Evolutionary conservation across 1,140 invertebrate species (phyloP).

Genomic region (Tribolium castaneum): DNA sequence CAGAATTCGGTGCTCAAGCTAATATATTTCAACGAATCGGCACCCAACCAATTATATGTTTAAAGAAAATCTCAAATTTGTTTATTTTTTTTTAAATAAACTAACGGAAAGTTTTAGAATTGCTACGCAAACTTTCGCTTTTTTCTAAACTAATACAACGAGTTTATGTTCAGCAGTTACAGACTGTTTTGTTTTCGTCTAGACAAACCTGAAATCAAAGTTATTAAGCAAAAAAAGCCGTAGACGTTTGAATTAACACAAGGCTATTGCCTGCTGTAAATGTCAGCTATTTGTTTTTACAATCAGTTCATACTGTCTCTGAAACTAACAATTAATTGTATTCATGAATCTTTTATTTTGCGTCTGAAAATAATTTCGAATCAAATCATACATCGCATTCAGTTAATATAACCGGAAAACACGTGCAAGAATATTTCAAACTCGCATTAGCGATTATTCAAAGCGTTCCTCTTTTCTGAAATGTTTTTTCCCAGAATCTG

Average conservation of each 20-base stretch:
- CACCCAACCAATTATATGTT: background rate
- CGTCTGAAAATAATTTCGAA: too few relatives aligned
- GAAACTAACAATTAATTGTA: too few relatives aligned
- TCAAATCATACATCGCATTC: too few relatives aligned
- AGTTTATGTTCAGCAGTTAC: constrained; percentile 3
- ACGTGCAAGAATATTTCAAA: too few relatives aligned
- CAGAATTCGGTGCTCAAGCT: background rate
- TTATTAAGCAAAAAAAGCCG: background rate
- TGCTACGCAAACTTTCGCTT: background rate
- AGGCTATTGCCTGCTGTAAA: background rate
- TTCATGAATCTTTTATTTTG: too few relatives aligned
- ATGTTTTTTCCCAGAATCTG: too few relatives aligned
- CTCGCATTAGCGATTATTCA: too few relatives aligned
- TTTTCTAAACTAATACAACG: background rate
- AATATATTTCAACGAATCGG: background rate
- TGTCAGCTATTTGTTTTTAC: background rate
- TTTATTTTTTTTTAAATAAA: background rate
- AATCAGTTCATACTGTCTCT: background rate
- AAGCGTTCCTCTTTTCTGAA: too few relatives aligned
- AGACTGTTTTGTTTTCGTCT: background rate
- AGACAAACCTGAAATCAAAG: background rate
- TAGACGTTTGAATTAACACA: background rate
- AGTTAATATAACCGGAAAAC: too few relatives aligned
- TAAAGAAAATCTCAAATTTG: background rate
- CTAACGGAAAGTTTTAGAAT: background rate